Percentiles rank a stretch among this genome's conserved stretches.
Conservation (phyloP, 1,140 invertebrate species). For the Sitobion miscanthi region DNA sequence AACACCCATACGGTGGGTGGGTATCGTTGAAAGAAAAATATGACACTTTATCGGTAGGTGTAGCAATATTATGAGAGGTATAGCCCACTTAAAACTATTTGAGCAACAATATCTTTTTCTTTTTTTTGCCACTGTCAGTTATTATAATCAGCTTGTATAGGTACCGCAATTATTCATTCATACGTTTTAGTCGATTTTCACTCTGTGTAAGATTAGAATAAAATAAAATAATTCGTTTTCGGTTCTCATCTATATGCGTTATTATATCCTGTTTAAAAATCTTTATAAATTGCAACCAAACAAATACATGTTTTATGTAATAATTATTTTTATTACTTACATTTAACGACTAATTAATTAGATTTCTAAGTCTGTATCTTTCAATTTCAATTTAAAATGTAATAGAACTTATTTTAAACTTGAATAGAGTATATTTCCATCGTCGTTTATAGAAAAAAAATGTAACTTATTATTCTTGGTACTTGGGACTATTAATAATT, state of each 20-base stretch:
- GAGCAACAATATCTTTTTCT: too few relatives aligned
- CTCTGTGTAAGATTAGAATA: neutral
- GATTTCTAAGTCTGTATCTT: neutral
- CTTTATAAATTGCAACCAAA: neutral
- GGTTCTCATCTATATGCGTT: neutral
- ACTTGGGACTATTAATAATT: neutral
- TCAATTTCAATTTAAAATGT: neutral
- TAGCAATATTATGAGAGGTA: too few relatives aligned
- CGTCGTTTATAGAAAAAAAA: neutral
- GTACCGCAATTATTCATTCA: neutral
- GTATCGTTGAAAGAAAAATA: too few relatives aligned
- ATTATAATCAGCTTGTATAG: neutral
- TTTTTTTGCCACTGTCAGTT: neutral
- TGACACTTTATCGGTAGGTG: too few relatives aligned
- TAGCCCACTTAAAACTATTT: too few relatives aligned
- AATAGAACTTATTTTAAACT: neutral
- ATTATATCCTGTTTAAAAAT: neutral
- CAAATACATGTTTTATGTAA: neutral
- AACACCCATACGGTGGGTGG: too few relatives aligned
- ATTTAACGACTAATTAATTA: neutral
- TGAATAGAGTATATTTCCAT: neutral
- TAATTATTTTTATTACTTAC: neutral
- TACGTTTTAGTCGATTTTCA: neutral
- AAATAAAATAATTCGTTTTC: too few relatives aligned
- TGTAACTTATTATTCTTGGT: neutral